Evolutionary conservation across 2,797 vertebrate species (phyloP).

Genomic region (Tenualosa thibaudeaui): DNA sequence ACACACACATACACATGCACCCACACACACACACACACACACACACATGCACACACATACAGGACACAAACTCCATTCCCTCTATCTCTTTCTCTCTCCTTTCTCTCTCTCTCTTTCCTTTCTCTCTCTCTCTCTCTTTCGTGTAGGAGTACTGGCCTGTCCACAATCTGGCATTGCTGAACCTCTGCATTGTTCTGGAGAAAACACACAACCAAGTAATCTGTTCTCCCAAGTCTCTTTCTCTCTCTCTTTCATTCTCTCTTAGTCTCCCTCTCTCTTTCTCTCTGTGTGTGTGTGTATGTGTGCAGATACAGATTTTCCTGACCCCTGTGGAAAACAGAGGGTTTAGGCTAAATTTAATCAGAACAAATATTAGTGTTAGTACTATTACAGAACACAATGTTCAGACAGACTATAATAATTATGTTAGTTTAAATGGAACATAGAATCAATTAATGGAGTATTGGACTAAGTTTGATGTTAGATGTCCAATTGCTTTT

Average conservation of each 20-base stretch:
- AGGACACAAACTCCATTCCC: background rate
- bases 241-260: too few species aligned
- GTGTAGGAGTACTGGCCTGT: background rate
- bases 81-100: background rate
- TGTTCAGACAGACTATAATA: too few species aligned
- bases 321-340: background rate
- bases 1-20: too few species aligned
- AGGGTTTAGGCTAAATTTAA: background rate
- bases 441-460: too few species aligned
- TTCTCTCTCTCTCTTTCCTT: background rate
- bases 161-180: constrained; percentile 44
- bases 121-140: constrained; percentile 30
- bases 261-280: background rate
- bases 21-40: background rate
- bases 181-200: constrained; percentile 41
- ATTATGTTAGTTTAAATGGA: too few species aligned
- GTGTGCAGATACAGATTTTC: background rate
- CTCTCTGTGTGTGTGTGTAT: background rate
- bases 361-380: too few species aligned
- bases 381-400: too few species aligned
- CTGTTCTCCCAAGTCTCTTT: background rate
- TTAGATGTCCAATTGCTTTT: too few species aligned
- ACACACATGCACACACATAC: background rate
- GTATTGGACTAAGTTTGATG: too few species aligned
- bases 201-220: constrained; percentile 31